Evolutionary conservation across 1,140 invertebrate genomes (phyloP), one percentile per base, ranked within the genome.

Genomic region (Leptinotarsa texana): DNA sequence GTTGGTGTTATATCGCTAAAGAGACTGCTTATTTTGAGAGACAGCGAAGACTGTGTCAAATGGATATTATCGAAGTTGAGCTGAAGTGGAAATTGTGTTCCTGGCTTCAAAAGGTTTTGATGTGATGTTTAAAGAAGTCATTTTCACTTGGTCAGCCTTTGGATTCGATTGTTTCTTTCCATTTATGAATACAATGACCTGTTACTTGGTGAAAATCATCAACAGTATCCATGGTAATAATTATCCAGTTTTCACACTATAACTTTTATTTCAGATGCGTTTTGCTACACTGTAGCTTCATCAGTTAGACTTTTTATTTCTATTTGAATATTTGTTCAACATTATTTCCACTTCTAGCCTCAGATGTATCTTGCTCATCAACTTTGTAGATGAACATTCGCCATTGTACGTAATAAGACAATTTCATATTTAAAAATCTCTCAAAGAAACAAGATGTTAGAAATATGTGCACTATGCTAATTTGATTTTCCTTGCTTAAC

Each of bases 391-490:
- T 57, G n/a, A 57, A 57, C 15, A 13, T 57, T 57, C 63, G 63
- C 15, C 27, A 18, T 65, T 69, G 42, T 69, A 69, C 21, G 63
- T 65, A 21, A 65, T 21, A 47, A 68, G 42, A 70, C 69, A 70
- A 70, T 70, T 70, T 70, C 69, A 70, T 70, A 70, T 70, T 70
- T 70, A 70, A 57, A 57, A 22, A 57, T 68, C 74, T 73, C 33
- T 63, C 21, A 61, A 66, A 67, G 49, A 72, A 74, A 18, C 49
- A 71, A 71, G 15, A 49, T 75, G 73, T 74, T 69, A 69, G 63
- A 74, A 69, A 74, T 74, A 68, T 69, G 66, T 74, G 66, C 63
- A 74, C 33, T 78, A 74, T 69, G 68, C 68, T 78, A 75, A 24
- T 42, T 66, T 66, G 67, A 61, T 51, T 70, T 70, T 70, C 21